These are phyloP conservation scores for Athene noctua DNA, from an alignment of 2,113 vertebrate genomes.

Conservation along the genomic window DNA sequence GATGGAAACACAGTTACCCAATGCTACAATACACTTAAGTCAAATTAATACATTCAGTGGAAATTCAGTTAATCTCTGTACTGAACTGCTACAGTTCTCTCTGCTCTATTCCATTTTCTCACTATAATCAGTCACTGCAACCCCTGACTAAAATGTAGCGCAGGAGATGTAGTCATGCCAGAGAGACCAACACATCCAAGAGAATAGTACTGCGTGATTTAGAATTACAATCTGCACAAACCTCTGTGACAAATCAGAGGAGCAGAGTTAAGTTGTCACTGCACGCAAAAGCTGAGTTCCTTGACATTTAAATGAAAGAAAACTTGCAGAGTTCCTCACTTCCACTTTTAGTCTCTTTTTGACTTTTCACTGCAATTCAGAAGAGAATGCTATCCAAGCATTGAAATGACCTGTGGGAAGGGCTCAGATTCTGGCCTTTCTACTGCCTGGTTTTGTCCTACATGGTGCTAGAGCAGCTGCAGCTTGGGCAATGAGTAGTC, in stretches of 20 bases:
- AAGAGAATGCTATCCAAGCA: background rate
- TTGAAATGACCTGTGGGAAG: background rate
- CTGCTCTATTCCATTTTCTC: background rate
- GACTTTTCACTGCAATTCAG: background rate
- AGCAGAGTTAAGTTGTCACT: background rate
- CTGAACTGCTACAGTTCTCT: background rate
- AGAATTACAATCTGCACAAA: background rate
- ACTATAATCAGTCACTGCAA: background rate
- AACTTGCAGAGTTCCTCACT: background rate
- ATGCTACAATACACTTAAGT: background rate
- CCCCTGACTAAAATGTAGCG: background rate
- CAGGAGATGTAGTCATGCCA: background rate
- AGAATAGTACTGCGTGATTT: accelerated
- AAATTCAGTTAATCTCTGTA: background rate
- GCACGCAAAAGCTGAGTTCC: background rate
- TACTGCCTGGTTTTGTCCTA: background rate
- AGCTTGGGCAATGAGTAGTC: background rate
- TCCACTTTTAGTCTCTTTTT: background rate
- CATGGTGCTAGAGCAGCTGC: background rate
- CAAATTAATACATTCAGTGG: background rate
- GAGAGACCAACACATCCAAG: background rate
- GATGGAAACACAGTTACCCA: background rate
- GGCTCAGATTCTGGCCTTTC: background rate
- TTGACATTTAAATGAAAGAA: background rate
- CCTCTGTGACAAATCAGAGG: background rate